A percentile compares a stretch with the other conserved stretches of the same genome.
phyloP scores from a whole-genome alignment of 2,797 vertebrate species.

The Urosaurus nigricauda region DNA sequence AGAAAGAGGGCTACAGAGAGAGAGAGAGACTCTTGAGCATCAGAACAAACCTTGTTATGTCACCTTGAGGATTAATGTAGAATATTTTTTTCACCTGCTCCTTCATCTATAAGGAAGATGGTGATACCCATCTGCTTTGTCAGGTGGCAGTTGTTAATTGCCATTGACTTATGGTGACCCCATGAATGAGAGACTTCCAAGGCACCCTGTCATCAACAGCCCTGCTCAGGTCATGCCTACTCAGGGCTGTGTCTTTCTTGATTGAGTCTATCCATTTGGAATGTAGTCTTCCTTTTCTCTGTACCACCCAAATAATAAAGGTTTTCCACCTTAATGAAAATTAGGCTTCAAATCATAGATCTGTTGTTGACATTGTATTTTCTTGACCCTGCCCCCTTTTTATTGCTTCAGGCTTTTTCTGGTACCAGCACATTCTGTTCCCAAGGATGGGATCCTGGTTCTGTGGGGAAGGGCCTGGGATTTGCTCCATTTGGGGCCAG shows the following conservation, averaged over 20 bases:
- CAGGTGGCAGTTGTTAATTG: background rate
- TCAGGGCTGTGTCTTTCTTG: too few species aligned
- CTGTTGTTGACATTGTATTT: background rate
- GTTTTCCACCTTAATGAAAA: background rate
- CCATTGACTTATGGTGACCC: too few species aligned
- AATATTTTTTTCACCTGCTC: background rate
- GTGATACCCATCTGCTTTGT: background rate
- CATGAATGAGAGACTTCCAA: too few species aligned
- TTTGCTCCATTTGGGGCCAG: background rate
- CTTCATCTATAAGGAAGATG: background rate
- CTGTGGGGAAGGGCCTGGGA: background rate
- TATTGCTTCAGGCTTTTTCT: background rate
- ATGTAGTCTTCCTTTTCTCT: too few species aligned
- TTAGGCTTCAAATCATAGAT: background rate
- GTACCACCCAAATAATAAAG: background rate
- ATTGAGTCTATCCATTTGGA: too few species aligned
- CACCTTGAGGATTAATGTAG: background rate
- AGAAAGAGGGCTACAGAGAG: background rate
- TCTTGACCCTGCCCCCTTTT: background rate
- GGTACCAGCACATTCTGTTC: constrained; percentile 34
- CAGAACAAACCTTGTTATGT: background rate
- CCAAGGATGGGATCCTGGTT: constrained; percentile 49
- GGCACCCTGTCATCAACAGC: too few species aligned
- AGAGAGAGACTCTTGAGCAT: background rate
- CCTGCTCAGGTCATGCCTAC: too few species aligned